These are phyloP conservation scores for Acanthopagrus latus DNA, from an alignment of 2,797 vertebrate genomes.

Conservation along the genomic window DNA sequence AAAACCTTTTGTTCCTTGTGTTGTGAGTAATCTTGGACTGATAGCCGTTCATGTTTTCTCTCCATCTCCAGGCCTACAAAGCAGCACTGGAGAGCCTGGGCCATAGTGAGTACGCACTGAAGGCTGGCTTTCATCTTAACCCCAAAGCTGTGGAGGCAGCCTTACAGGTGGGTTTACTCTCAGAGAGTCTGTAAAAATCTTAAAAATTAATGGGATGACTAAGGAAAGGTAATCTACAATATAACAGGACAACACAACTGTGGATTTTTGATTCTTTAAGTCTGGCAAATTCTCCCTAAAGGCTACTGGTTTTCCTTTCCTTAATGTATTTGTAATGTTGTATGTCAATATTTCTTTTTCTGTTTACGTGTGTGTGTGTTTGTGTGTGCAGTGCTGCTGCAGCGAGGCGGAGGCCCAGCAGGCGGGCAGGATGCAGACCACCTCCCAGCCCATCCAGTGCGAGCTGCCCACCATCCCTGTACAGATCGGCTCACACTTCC, in stretches of 20 bases:
- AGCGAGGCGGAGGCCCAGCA: slow-evolving; percentile 98
- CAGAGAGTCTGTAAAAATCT: background rate
- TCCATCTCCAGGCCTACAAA: slow-evolving; percentile 91
- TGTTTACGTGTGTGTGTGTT: slow-evolving; percentile 26
- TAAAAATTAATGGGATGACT: background rate
- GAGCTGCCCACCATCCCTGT: slow-evolving; percentile 97
- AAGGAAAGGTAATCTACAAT: background rate
- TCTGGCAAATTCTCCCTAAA: background rate
- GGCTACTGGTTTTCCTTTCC: background rate
- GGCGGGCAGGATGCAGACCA: slow-evolving; percentile 95
- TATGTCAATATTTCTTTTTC: background rate
- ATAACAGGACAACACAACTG: too few species aligned
- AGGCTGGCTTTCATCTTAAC: slow-evolving; percentile 97
- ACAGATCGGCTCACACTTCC: slow-evolving; percentile 96
- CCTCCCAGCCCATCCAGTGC: slow-evolving; percentile 96
- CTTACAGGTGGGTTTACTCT: slow-evolving; percentile 88
- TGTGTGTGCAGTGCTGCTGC: slow-evolving; percentile 89
- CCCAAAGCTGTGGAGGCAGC: slow-evolving; percentile 96
- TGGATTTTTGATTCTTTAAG: too few species aligned
- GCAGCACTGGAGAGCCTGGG: slow-evolving; percentile 96
- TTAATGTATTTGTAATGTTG: background rate
- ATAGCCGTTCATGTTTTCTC: slow-evolving; percentile 18
- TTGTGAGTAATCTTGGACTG: background rate
- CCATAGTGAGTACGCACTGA: slow-evolving; percentile 97
- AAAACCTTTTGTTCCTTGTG: background rate